Evolutionary conservation across 2,797 vertebrate species (phyloP), one percentile per base, ranked within the genome.

Genomic region (Peromyscus melanophrys): DNA sequence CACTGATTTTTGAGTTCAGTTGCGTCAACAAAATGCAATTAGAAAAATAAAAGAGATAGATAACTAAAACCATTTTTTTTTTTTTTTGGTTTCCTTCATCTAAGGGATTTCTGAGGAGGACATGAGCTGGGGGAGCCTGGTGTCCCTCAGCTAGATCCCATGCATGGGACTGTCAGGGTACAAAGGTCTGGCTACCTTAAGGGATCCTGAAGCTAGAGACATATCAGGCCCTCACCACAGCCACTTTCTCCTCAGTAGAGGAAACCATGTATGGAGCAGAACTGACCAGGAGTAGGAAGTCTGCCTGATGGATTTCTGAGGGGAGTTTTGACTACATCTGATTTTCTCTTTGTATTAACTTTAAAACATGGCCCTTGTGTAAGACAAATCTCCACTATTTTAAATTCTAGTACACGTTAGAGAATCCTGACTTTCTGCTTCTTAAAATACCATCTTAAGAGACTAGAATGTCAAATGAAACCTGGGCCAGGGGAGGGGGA

Each of bases 391-490:
- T 37, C 59, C 14, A 75, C 67, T 89, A 34, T 63, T 95, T 97
- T 85, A 92, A 95, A 69, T 84, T 92, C 94, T 77, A 91, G 57
- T 43, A 76, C 49, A n/a, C 40, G 21, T 84, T 73, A 63, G 67
- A 94, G 9, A 65, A 94, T 52, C 73, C 40, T 95, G 89, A 86
- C 25, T 93, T 93, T 93, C 61, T 80, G 61, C 10, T 52, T 95
- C 73, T 84, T 81, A 78, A 92, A 96, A 80, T 52, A n/a, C 12
- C 31, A 29, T 52, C 81, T 94, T 88, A 40, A 83, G 37, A 77
- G 85, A 65, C 92, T 96, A 40, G 88, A 86, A 88, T 93, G 75
- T 73, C 71, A 95, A 94, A 85, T 52, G 25, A 96, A 94, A 89
- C 81, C 19, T 16, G 63, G 49, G 29, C n/a, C 23, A 19, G 21